phyloP scores from a whole-genome alignment of 2,113 vertebrate species.

The Tor tambroides region DNA sequence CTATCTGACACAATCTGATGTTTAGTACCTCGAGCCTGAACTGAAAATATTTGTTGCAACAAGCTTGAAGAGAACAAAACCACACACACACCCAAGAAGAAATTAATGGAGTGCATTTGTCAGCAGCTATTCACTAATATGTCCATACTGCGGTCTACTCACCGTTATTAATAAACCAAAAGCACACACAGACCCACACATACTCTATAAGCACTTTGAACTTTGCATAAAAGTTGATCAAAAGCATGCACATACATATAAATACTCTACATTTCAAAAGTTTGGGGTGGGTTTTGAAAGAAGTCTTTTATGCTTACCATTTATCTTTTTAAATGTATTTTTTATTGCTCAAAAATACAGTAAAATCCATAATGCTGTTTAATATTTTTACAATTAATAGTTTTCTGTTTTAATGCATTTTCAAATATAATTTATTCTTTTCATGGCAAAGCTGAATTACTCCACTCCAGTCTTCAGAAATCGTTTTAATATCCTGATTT shows the following conservation, averaged over 20 bases:
- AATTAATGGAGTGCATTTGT: constrained; percentile 38
- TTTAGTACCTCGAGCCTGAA: background rate
- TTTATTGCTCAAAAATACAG: no score
- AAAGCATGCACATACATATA: background rate
- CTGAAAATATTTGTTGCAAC: background rate
- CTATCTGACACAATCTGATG: background rate
- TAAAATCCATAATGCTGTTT: background rate
- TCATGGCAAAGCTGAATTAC: background rate
- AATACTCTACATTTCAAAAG: no score
- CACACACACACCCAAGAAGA: constrained; percentile 40
- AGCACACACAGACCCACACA: background rate
- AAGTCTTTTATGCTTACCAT: background rate
- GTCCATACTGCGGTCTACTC: constrained; percentile 15
- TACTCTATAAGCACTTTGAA: background rate
- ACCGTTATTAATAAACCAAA: constrained; percentile 4
- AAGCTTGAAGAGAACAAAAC: background rate
- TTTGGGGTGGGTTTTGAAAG: background rate
- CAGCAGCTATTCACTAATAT: constrained; percentile 6
- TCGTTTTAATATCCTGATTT: background rate
- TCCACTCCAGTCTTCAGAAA: background rate
- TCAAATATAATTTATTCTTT: background rate
- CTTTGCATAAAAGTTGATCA: background rate
- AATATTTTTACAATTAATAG: background rate
- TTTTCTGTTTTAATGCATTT: background rate
- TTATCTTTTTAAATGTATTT: no score